A percentile compares a stretch with the other conserved stretches of the same genome.
phyloP scores from a whole-genome alignment of 2,888 invertebrate genomes.

The Lithophane semibrunnea region DNA sequence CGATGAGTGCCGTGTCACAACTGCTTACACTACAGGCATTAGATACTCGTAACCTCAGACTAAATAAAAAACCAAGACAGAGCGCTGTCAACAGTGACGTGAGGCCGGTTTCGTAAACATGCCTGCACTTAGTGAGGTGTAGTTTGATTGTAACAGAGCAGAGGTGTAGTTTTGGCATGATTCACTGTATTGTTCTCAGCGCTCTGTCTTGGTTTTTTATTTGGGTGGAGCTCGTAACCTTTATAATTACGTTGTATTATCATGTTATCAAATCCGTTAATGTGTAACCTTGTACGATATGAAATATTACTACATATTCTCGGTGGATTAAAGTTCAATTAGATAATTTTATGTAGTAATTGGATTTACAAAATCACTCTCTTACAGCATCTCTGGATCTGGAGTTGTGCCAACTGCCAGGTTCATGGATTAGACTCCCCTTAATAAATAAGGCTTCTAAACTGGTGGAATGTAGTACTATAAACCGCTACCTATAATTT shows the following conservation, averaged over 20 bases:
- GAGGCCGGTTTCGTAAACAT: too few relatives aligned
- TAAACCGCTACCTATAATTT: background rate
- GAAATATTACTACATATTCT: background rate
- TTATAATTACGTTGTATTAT: conserved; percentile 21
- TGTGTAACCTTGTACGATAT: conserved; percentile 16
- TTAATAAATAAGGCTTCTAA: background rate
- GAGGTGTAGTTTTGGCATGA: too few relatives aligned
- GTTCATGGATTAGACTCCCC: too few relatives aligned
- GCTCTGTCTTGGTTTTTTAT: too few relatives aligned
- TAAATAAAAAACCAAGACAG: too few relatives aligned
- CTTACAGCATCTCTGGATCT: background rate
- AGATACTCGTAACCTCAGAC: conserved; percentile 5
- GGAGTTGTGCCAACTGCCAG: background rate
- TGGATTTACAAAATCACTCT: background rate
- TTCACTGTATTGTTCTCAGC: too few relatives aligned
- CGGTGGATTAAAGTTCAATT: background rate
- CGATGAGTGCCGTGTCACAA: background rate
- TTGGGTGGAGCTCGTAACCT: background rate
- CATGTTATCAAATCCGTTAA: conserved; percentile 24
- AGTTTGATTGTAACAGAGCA: too few relatives aligned
- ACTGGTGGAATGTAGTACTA: background rate
- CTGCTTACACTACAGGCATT: background rate
- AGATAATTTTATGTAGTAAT: background rate
- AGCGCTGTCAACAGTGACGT: too few relatives aligned
- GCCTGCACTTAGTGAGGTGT: too few relatives aligned